Conservation (phyloP, 2,797 vertebrate genomes). For the Sparidentex hasta region DNA sequence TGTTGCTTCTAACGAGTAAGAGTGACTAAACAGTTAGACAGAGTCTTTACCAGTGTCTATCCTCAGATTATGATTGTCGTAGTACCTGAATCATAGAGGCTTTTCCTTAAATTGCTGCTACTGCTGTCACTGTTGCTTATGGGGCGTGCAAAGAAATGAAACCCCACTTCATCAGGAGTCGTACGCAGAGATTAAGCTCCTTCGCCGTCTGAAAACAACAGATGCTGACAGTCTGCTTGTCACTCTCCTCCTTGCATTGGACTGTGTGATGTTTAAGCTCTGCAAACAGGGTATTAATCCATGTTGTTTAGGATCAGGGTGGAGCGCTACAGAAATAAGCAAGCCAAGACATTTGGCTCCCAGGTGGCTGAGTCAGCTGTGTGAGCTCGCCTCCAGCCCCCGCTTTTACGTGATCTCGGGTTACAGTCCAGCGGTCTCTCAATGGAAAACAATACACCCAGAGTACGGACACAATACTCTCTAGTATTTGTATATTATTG, state of each 20-base stretch:
- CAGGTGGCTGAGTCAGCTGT: constrained; percentile 83
- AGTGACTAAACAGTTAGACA: constrained; percentile 24
- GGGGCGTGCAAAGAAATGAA: constrained; percentile 27
- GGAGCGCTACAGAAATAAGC: constrained; percentile 70
- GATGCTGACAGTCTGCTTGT: constrained; percentile 17
- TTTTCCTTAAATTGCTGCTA: constrained; percentile 25
- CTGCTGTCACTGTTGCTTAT: constrained; percentile 22
- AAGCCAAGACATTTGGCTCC: constrained; percentile 79
- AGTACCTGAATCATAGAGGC: neutral
- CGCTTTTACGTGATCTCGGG: constrained; percentile 53
- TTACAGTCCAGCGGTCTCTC: constrained; percentile 55
- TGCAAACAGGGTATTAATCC: constrained; percentile 61
- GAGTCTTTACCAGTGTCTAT: neutral
- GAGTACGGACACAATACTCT: constrained; percentile 22
- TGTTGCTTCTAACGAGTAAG: constrained; percentile 1
- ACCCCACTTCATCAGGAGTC: constrained; percentile 36
- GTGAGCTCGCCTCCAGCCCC: constrained; percentile 57
- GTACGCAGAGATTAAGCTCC: constrained; percentile 26
- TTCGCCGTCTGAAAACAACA: constrained; percentile 41
- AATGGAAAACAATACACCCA: constrained; percentile 44
- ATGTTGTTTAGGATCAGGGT: constrained; percentile 74
- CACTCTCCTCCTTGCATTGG: constrained; percentile 28
- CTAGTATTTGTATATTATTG: constrained; percentile 22
- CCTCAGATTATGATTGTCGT: constrained; percentile 19
- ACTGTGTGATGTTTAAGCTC: constrained; percentile 50